These are phyloP conservation scores for Nebria ingens DNA, from an alignment of 1,140 invertebrate genomes.

Conservation along the genomic window DNA sequence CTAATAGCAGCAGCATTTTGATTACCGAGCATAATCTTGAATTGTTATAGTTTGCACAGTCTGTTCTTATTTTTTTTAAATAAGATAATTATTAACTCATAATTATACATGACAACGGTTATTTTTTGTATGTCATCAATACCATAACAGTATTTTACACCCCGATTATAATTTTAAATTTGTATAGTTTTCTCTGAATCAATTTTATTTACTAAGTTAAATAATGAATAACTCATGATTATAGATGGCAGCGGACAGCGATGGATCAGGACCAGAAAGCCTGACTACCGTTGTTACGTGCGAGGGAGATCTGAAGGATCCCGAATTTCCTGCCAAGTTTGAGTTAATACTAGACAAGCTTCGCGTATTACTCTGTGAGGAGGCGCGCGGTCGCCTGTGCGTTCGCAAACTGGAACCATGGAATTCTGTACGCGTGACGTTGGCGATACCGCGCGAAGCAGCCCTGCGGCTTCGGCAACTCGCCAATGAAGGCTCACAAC, in stretches of 20 bases:
- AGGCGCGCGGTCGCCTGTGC: constrained; percentile 46
- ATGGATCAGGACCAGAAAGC: constrained; percentile 53
- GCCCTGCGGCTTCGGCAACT: constrained; percentile 79
- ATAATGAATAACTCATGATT: no score
- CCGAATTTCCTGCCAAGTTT: constrained; percentile 58
- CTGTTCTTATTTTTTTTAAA: no score
- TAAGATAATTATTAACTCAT: no score
- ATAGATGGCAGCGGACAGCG: constrained; percentile 72
- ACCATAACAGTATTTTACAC: no score
- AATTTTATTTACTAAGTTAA: no score
- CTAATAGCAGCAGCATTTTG: no score
- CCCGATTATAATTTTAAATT: no score
- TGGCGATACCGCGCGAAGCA: constrained; percentile 91
- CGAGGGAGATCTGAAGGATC: constrained; percentile 67
- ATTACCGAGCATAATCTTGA: no score
- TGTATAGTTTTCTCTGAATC: no score
- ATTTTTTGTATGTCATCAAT: no score
- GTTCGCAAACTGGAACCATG: constrained; percentile 91
- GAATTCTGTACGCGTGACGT: constrained; percentile 94
- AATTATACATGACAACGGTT: no score
- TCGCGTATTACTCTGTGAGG: constrained; percentile 56
- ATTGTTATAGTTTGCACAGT: no score
- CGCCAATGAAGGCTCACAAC: constrained; percentile 77
- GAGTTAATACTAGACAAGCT: constrained; percentile 55
- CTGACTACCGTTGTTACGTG: constrained; percentile 61